phyloP scores from a whole-genome alignment of 2,113 vertebrate species.

The human region GRCh38 chr7:7607001-7607500 shows the following conservation, averaged over 20 bases:
- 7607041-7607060: slow-evolving; percentile 99
- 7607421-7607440: slow-evolving; percentile 4
- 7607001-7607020: slow-evolving; percentile 97
- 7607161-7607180: slow-evolving; percentile 75
- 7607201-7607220: slow-evolving; percentile 81
- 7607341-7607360: slow-evolving; percentile 14
- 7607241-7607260: slow-evolving; percentile 78
- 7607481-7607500: slow-evolving; percentile 17
- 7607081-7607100: slow-evolving; percentile 83
- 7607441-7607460: slow-evolving; percentile 46
- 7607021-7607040: slow-evolving; percentile 98
- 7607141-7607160: slow-evolving; percentile 63
- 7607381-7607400: slow-evolving; percentile 39
- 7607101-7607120: slow-evolving; percentile 54
- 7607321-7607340: slow-evolving; percentile 52
- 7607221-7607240: slow-evolving; percentile 75
- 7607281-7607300: slow-evolving; percentile 49
- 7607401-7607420: slow-evolving; percentile 30
- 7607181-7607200: slow-evolving; percentile 72
- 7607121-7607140: slow-evolving; percentile 45
- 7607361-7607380: slow-evolving; percentile 2
- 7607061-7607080: slow-evolving; percentile 95
- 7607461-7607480: slow-evolving; percentile 36
- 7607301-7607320: background rate
- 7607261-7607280: slow-evolving; percentile 61